phyloP scores from a whole-genome alignment of 2,888 invertebrate species.

The Drosophila vallismaia region DNA sequence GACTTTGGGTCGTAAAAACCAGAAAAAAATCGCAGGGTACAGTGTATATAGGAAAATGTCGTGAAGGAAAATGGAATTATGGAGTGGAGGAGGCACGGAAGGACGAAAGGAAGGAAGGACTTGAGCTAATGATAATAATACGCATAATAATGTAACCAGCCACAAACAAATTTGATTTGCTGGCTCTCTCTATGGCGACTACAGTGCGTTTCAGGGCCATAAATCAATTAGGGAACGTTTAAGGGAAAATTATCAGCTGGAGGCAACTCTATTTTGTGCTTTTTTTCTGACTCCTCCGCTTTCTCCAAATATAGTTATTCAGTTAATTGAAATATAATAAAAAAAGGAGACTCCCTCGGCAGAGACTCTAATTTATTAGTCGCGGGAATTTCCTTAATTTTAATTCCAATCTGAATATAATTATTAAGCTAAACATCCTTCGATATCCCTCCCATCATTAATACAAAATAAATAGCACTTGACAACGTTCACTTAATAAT shows the following conservation, averaged over 20 bases:
- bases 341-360: not conserved
- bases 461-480: slow-evolving; percentile 68
- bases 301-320: not conserved
- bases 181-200: slow-evolving; percentile 27
- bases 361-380: no score
- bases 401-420: no score
- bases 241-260: slow-evolving; percentile 21
- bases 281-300: no score
- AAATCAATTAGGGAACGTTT: slow-evolving; percentile 42
- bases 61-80: slow-evolving; percentile 47
- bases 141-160: slow-evolving; percentile 51
- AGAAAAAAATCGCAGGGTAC: not conserved
- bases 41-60: slow-evolving; percentile 9
- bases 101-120: slow-evolving; percentile 38
- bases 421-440: no score
- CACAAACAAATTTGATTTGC: slow-evolving; percentile 47
- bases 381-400: no score
- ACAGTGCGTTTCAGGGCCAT: slow-evolving; percentile 46
- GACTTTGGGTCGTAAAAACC: slow-evolving; percentile 45
- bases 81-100: slow-evolving; percentile 6
- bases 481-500: slow-evolving; percentile 76
- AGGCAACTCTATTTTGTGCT: not conserved
- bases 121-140: slow-evolving; percentile 50
- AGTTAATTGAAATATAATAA: not conserved
- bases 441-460: no score